Base-by-base conservation (phyloP, 2,797 vertebrate species). In the Menidia menidia region DNA sequence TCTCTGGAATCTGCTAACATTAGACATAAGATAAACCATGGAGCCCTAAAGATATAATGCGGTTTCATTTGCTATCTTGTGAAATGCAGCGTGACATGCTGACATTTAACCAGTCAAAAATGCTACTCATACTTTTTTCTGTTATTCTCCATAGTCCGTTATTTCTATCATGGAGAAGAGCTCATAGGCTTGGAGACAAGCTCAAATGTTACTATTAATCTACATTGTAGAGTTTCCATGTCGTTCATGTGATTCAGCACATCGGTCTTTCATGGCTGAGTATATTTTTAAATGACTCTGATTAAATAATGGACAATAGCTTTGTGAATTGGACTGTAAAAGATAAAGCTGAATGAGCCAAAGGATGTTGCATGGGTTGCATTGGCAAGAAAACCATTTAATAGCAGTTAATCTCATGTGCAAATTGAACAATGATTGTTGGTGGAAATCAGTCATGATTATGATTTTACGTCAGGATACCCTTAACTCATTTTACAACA, bases 1-100 rank as follows among this genome's bases (percentile, higher is more conserved):
- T 67, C 64, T 32, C 9, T 56, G 64, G 51, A 64, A 61, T 52
- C 68, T 60, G 45, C 71, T 70, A 63, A 82, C 55, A 69, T 30
- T 16, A 32, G 25, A 53, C 56, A 75, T 30, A 43, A 67, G 66
- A 85, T 68, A 75, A 72, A 71, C 19, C 4, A 30, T 30, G 25
- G 14, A 51, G 35, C 9, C 48, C 48, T 50, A 12, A 4, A 25
- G 48, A 50, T 25, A 50, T 61, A 65, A 75, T 59, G n/a, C n/a
- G 11, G 62, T 75, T 65, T 51, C 0, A 58, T 72, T 78, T 16
- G 39, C 64, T 54, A 11, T 64, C 75, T 58, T 52, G 56, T 80
- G 57, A 67, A 78, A 19, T 57, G 30, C 12, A 60, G 52, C 4
- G 0, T 6, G 4, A 57, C 47, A 54, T 51, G 43, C 6, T 66